Base-by-base conservation (phyloP, 2,113 vertebrate species). In the Chamaea fasciata region DNA sequence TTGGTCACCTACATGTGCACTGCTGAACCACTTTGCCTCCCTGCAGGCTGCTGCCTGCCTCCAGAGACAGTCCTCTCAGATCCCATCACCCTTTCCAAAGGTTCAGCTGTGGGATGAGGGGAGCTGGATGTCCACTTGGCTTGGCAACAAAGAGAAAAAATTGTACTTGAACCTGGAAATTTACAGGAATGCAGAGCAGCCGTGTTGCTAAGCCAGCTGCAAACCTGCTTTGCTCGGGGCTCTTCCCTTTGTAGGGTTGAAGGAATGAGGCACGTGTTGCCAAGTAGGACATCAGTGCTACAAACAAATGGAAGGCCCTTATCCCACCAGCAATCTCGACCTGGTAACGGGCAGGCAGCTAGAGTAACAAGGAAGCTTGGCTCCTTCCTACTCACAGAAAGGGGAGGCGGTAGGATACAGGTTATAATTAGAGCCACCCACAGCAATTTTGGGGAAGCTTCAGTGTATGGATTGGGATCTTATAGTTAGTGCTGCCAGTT, bases 151-250 rank as follows among this genome's bases (percentile, higher is more conserved):
- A 92, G 59, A 70, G 79, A 89, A 95, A 53, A 91, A 89, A 79
- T 84, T 93, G 83, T 53, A 91, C 82, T 92, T 52, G 63, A 91
- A 91, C 88, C 95, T 98, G 98, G 97, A 98, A 98, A 98, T 96
- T 97, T 98, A 98, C 97, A 97, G 96, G 98, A 98, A 97, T 97
- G 96, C 91, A 90, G 92, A 93, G 56, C 83, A 90, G 95, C 71
- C 82, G 24, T 76, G 82, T 86, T 94, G 87, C 78, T 94, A 88
- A 97, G 96, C 96, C 74, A 42, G 94, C 95, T 96, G 42, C 62
- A 94, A 97, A 98, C 94, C 94, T 93, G 95, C 97, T 97, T 97
- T 87, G 94, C 98, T 97, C 6, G 74, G 89, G 96, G 95, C 95
- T 96, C 95, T 97, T 97, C 90, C 96, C 92, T 97, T 83, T 84